Conservation (phyloP, 1,140 invertebrate genomes). For the Cyclargus thomasi region DNA sequence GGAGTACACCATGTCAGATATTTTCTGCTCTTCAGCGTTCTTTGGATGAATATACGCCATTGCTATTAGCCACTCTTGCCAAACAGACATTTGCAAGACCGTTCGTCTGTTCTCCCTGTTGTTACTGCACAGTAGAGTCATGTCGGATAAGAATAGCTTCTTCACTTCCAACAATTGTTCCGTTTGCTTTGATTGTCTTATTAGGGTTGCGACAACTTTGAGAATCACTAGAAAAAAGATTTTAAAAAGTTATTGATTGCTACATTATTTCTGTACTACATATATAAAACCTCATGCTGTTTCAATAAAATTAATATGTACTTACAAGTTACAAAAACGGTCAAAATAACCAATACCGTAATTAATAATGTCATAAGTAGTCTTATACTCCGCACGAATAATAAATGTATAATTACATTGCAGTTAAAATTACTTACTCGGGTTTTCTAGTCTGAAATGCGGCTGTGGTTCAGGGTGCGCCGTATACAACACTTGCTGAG, state of each 20-base stretch:
- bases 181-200: conserved; percentile 95
- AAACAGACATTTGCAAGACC: conserved; percentile 99
- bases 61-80: conserved; percentile 99
- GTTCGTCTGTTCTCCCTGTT: conserved; percentile 97
- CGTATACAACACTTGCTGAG: conserved; percentile 93
- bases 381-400: too few species aligned
- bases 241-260: conserved; percentile 9
- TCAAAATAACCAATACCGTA: too few species aligned
- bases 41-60: conserved; percentile 98
- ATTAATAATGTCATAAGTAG: too few species aligned
- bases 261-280: too few species aligned
- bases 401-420: too few species aligned
- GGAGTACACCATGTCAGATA: conserved; percentile 98
- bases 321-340: too few species aligned
- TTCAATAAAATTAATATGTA: too few species aligned
- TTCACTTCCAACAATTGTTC: conserved; percentile 95
- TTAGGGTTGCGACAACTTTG: conserved; percentile 97
- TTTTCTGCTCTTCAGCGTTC: conserved; percentile 95
- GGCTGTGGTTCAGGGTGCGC: conserved; percentile 95
- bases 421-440: conserved; percentile 94
- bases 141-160: conserved; percentile 96
- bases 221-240: conserved; percentile 87
- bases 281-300: too few species aligned
- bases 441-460: conserved; percentile 96
- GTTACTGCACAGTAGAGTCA: conserved; percentile 97